phyloP scores from a whole-genome alignment of 2,888 invertebrate species.

The Disparrhopalites patrizii region DNA sequence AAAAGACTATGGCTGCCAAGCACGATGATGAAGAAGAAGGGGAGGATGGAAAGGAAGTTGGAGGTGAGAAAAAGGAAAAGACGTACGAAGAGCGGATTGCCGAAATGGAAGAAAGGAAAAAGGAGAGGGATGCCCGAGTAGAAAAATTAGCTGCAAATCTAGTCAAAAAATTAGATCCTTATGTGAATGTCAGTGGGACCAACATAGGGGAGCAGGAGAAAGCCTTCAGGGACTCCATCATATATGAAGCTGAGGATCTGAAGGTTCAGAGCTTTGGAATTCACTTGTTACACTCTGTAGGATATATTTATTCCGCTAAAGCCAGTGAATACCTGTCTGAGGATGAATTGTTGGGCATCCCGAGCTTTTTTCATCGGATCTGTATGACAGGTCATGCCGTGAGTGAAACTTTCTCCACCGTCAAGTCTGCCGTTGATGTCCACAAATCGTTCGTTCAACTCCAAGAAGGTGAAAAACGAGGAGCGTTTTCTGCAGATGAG shows the following conservation, averaged over 20 bases:
- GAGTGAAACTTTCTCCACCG: constrained; percentile 36
- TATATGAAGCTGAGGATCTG: constrained; percentile 45
- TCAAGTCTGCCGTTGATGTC: constrained; percentile 48
- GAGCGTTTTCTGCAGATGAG: constrained; percentile 40
- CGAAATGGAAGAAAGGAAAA: constrained; percentile 45
- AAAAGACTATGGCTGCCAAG: constrained; percentile 47
- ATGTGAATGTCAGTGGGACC: constrained; percentile 24
- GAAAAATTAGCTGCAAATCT: constrained; percentile 42
- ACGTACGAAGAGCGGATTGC: constrained; percentile 42
- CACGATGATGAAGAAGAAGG: constrained; percentile 37
- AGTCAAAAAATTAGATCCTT: constrained; percentile 39
- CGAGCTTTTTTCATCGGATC: constrained; percentile 47
- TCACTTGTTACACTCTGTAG: constrained; percentile 46
- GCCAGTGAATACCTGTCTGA: constrained; percentile 45
- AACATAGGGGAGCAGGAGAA: constrained; percentile 25
- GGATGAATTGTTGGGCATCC: constrained; percentile 45
- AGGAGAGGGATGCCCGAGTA: constrained; percentile 43
- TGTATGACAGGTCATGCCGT: constrained; percentile 47
- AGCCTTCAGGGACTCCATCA: constrained; percentile 39
- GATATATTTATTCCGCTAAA: constrained; percentile 46
- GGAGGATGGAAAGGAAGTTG: constrained; percentile 22
- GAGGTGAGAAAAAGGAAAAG: constrained; percentile 30
- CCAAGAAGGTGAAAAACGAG: constrained; percentile 47
- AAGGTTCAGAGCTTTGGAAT: constrained; percentile 48
- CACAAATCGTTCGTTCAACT: constrained; percentile 47